Evolutionary conservation across 2,888 invertebrate genomes (phyloP).

Genomic region (Drosophila barbarae): DNA sequence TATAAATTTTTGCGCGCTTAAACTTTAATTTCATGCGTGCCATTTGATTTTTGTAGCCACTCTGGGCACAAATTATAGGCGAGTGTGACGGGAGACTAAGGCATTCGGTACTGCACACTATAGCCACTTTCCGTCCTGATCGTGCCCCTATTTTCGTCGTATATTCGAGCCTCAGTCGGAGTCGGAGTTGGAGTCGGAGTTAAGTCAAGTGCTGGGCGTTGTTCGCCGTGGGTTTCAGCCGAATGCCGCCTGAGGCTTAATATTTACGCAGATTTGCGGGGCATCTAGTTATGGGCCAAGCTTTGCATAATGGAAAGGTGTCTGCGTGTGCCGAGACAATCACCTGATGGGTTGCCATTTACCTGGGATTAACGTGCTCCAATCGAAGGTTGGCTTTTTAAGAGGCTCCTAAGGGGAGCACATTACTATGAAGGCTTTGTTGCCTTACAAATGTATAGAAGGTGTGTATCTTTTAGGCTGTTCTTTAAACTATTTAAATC

Average conservation of each 20-base stretch:
- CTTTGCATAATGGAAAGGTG: slow-evolving; percentile 51
- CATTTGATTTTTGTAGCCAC: slow-evolving; percentile 67
- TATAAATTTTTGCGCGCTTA: slow-evolving; percentile 69
- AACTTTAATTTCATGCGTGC: slow-evolving; percentile 75
- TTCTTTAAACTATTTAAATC: neutral
- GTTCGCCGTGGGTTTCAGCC: slow-evolving; percentile 40
- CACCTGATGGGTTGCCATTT: slow-evolving; percentile 41
- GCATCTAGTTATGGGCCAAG: slow-evolving; percentile 57
- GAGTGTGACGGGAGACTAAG: slow-evolving; percentile 44
- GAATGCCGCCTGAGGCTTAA: slow-evolving; percentile 33
- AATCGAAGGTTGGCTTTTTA: slow-evolving; percentile 9
- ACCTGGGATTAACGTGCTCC: slow-evolving; percentile 11
- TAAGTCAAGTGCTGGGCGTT: slow-evolving; percentile 48
- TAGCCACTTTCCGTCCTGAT: slow-evolving; percentile 23
- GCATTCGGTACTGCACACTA: slow-evolving; percentile 16
- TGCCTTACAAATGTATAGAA: neutral
- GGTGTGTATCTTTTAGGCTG: neutral
- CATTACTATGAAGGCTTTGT: neutral
- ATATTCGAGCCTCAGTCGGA: slow-evolving; percentile 2
- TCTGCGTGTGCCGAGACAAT: slow-evolving; percentile 50
- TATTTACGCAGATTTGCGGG: slow-evolving; percentile 52
- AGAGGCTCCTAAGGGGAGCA: slow-evolving; percentile 1
- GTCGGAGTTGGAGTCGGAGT: neutral
- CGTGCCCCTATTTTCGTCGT: slow-evolving; percentile 30
- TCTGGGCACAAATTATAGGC: slow-evolving; percentile 59